A percentile compares a stretch with the other conserved stretches of the same genome.
Evolutionary conservation across 2,113 vertebrate genomes (phyloP).

Genomic region (Lontra canadensis): DNA sequence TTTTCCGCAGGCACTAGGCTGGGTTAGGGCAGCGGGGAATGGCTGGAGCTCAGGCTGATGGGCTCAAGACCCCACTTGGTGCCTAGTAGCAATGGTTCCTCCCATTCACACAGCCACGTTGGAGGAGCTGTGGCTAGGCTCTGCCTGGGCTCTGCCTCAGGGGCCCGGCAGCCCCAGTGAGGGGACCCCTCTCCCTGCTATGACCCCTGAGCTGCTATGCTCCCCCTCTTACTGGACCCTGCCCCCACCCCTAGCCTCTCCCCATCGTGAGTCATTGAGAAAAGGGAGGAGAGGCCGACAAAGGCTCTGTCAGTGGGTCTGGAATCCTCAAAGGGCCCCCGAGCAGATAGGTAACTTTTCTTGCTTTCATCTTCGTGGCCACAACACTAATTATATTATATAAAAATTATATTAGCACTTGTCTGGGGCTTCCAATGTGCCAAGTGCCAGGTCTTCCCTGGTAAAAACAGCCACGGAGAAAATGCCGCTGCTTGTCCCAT

Average conservation of each 20-base stretch:
- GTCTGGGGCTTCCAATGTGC: neutral
- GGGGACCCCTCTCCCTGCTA: neutral
- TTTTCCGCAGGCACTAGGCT: neutral
- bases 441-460: neutral
- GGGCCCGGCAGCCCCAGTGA: neutral
- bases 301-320: neutral
- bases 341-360: neutral
- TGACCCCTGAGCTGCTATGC: neutral
- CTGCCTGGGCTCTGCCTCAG: neutral
- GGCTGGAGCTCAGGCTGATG: neutral
- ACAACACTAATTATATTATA: neutral
- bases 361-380: neutral
- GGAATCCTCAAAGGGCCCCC: neutral
- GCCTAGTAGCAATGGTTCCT: neutral
- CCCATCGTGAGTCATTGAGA: neutral
- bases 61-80: neutral
- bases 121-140: fast-evolving
- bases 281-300: neutral
- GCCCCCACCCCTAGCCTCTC: neutral
- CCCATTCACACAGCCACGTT: fast-evolving
- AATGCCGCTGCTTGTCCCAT: neutral
- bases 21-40: fast-evolving
- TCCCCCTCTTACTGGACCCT: too few relatives aligned
- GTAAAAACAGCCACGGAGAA: fast-evolving
- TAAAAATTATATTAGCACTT: neutral